Conservation (phyloP, 35 echinoderm and acorn worm genomes). For the Heliocidaris tuberculata region DNA sequence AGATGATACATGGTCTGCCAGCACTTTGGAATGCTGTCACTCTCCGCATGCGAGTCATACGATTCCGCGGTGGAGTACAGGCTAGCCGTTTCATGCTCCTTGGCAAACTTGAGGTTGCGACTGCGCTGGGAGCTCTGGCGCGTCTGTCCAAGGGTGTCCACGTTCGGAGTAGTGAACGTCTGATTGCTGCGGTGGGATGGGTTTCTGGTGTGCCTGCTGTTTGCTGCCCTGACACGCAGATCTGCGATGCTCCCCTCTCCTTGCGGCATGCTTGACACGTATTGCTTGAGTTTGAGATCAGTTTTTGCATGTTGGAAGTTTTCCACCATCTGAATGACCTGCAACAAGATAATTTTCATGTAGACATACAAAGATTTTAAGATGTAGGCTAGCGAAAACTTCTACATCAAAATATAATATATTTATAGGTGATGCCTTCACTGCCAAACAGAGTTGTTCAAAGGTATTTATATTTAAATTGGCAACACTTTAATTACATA, state of each 20-base stretch:
- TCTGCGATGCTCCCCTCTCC: constrained; percentile 41
- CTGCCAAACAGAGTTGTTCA: no score
- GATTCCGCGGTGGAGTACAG: constrained; percentile 4
- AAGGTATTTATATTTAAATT: no score
- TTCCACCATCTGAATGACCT: constrained; percentile 66
- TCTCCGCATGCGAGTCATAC: constrained; percentile 54
- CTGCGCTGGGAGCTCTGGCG: constrained; percentile 36
- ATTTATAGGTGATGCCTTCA: no score
- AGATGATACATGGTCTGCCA: constrained; percentile 99
- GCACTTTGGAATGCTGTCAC: constrained; percentile 80
- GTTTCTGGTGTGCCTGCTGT: constrained; percentile 13
- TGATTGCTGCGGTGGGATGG: neutral
- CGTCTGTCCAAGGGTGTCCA: neutral
- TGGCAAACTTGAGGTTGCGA: constrained; percentile 25
- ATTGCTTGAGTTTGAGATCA: constrained; percentile 67
- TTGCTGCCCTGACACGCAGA: neutral
- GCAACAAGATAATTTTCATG: neutral
- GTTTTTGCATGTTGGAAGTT: constrained; percentile 82
- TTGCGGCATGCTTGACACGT: constrained; percentile 43
- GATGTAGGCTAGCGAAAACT: no score
- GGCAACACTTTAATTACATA: no score
- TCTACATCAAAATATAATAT: no score
- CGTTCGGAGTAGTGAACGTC: neutral
- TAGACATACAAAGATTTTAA: neutral
- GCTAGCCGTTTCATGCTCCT: constrained; percentile 29